A percentile compares a stretch with the other conserved stretches of the same genome.
phyloP scores from a whole-genome alignment of 1,140 invertebrate genomes.

The Sycobia sp. region DNA sequence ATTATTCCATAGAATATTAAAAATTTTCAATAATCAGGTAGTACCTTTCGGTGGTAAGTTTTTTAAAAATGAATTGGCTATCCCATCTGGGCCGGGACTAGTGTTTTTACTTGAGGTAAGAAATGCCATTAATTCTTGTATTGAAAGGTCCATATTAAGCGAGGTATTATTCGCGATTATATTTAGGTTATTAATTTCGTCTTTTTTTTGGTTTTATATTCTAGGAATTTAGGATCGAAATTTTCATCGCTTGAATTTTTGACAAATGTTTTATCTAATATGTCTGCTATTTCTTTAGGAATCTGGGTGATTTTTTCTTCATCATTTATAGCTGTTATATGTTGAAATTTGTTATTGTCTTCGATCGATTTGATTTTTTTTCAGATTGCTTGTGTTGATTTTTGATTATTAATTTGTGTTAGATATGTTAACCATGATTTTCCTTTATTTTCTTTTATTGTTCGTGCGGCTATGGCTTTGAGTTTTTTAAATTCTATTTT shows the following conservation, averaged over 20 bases:
- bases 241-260: constrained; percentile 32
- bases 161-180: neutral
- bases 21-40: constrained; percentile 34
- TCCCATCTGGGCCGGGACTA: constrained; percentile 15
- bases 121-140: neutral
- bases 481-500: neutral
- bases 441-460: neutral
- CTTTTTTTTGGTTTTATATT: constrained; percentile 27
- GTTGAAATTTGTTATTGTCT: no score
- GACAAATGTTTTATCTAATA: constrained; percentile 39
- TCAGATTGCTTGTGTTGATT: neutral
- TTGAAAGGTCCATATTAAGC: neutral
- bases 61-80: no score
- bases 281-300: constrained; percentile 32
- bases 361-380: constrained; percentile 2
- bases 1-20: constrained; percentile 39
- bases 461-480: neutral
- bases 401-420: neutral
- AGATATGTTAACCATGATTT: constrained; percentile 1
- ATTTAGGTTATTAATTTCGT: neutral
- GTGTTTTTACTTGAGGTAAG: neutral
- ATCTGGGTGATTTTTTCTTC: no score
- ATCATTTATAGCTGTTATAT: no score
- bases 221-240: neutral
- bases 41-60: constrained; percentile 35